Percentiles rank a stretch among this genome's conserved stretches.
Evolutionary conservation across 2,113 vertebrate genomes (phyloP).

Genomic region (Pelvicachromis taeniatus): DNA sequence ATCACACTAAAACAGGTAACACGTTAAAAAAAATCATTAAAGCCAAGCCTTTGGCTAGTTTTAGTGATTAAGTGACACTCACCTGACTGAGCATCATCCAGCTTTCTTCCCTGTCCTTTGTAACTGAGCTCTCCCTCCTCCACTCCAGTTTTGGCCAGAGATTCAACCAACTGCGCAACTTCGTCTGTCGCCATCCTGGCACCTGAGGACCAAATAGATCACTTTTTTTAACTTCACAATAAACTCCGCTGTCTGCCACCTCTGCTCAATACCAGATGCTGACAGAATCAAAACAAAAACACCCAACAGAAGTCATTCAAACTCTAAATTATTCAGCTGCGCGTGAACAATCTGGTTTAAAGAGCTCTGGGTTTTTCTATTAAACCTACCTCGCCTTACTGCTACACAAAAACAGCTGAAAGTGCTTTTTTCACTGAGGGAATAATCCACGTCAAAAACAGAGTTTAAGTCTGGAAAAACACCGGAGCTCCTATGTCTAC

Average conservation of each 20-base stretch:
- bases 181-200: conserved; percentile 88
- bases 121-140: conserved; percentile 89
- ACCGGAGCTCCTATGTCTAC: background rate
- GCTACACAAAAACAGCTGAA: background rate
- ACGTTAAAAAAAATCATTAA: background rate
- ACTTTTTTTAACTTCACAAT: background rate
- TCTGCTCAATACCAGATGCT: background rate
- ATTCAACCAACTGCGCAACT: conserved; percentile 84
- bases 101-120: conserved; percentile 90
- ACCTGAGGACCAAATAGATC: conserved; percentile 24
- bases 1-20: background rate
- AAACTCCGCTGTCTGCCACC: background rate
- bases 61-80: conserved; percentile 36
- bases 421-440: background rate
- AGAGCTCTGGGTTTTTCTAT: background rate
- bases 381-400: background rate
- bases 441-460: background rate
- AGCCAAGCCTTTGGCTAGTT: background rate
- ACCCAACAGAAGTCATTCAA: background rate
- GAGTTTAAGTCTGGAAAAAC: background rate
- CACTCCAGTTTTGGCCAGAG: conserved; percentile 88
- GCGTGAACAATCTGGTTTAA: background rate
- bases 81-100: conserved; percentile 91
- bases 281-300: background rate
- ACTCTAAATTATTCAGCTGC: background rate